Evolutionary conservation across 2,888 invertebrate genomes (phyloP), one percentile per base, ranked within the genome.

Genomic region (Eueremaeus valkanovi): DNA sequence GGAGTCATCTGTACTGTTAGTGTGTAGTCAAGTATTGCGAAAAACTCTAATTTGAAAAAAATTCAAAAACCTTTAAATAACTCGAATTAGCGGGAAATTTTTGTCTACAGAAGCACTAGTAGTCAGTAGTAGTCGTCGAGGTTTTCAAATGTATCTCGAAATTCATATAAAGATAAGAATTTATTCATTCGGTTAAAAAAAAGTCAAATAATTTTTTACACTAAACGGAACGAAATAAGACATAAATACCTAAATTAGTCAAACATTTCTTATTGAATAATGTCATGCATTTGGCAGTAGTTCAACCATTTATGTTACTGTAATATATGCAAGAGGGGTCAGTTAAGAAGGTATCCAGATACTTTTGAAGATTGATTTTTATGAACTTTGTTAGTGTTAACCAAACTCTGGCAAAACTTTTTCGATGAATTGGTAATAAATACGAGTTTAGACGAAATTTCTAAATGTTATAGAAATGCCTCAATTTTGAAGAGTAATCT

Each of bases 11-110:
- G 18, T n/a, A n/a, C 21, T 49, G 18, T 11, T 21, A 49, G 49
- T 49, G 49, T 49, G 49, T 49, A 49, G 18, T 49, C 49, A 49
- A 49, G 49, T 49, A 49, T 49, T 49, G 18, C 49, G n/a, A n/a
- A n/a, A n/a, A n/a, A n/a, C 49, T 49, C 49, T 49, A 49, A 49
- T 49, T 49, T 49, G n/a, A 49, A 49, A 49, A 49, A 40, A 40
- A 40, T 6, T 40, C 6, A 49, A 1, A 49, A 49, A 49, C n/a
- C n/a, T n/a, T n/a, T n/a, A n/a, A 49, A 49, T 49, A 21, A n/a
- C 49, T 49, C 21, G 21, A 49, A 49, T 49, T 49, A 49, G 18
- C 49, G 49, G 49, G n/a, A 49, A 49, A 18, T n/a, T 49, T 49
- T 8, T 49, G 49, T n/a, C 49, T 49, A 18, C 49, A 49, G 21